A percentile compares a stretch with the other conserved stretches of the same genome.
phyloP scores from a whole-genome alignment of 2,113 vertebrate genomes.

The Brienomyrus brachyistius region DNA sequence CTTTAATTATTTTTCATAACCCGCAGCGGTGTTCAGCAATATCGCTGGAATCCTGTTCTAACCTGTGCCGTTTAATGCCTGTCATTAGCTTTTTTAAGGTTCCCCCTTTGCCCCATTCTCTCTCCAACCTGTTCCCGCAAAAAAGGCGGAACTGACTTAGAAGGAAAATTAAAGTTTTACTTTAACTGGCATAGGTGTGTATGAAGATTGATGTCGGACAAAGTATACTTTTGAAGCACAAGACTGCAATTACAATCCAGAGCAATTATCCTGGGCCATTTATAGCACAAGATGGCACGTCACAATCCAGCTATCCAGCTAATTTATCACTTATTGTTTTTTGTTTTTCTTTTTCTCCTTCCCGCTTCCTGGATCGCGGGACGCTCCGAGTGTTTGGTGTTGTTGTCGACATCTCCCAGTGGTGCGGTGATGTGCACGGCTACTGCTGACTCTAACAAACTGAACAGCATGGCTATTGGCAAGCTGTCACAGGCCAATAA shows the following conservation, averaged over 20 bases:
- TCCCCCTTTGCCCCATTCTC: not conserved
- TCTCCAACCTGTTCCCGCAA: constrained; percentile 39
- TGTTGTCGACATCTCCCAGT: constrained; percentile 88
- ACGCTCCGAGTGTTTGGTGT: constrained; percentile 90
- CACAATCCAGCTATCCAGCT: constrained; percentile 79
- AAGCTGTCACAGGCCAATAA: constrained; percentile 80
- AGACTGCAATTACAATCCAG: constrained; percentile 87
- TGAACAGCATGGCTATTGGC: constrained; percentile 80
- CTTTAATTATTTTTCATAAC: constrained; percentile 76
- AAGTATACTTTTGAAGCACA: constrained; percentile 72
- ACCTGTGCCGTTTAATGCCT: constrained; percentile 49
- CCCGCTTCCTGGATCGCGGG: constrained; percentile 69
- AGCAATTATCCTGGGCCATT: constrained; percentile 93
- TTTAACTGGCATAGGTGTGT: constrained; percentile 73
- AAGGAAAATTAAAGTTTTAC: constrained; percentile 77
- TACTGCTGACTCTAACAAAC: constrained; percentile 87
- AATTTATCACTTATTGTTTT: constrained; percentile 79
- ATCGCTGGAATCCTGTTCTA: constrained; percentile 54
- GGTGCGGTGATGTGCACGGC: constrained; percentile 82
- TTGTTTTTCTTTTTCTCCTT: constrained; percentile 34
- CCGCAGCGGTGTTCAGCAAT: constrained; percentile 66
- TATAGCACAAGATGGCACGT: constrained; percentile 90
- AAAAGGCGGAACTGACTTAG: constrained; percentile 54
- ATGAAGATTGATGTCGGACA: constrained; percentile 86
- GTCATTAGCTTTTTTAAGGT: not conserved